phyloP scores from a whole-genome alignment of 2,888 invertebrate genomes.

The Hetaerina titia region DNA sequence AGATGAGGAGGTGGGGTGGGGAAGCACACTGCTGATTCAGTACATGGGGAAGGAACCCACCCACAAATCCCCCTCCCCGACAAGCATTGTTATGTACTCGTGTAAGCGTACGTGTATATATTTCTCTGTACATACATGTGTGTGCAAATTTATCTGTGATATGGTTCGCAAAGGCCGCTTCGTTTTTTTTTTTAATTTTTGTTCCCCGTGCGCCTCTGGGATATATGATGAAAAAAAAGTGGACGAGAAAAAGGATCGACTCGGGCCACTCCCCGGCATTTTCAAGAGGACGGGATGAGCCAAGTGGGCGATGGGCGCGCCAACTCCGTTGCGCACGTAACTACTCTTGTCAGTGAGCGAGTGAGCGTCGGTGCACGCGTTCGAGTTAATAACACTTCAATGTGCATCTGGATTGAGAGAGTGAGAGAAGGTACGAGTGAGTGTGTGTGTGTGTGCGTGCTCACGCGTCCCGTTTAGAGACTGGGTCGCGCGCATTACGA shows the following conservation, averaged over 20 bases:
- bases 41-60: no score
- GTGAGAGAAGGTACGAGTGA: neutral
- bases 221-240: neutral
- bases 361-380: neutral
- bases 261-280: neutral
- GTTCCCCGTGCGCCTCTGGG: neutral
- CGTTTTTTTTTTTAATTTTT: neutral
- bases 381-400: neutral
- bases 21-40: neutral
- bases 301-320: neutral
- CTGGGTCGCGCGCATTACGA: neutral
- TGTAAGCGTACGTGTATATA: no score
- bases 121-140: neutral
- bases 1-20: neutral
- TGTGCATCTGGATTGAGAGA: neutral
- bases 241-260: neutral
- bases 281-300: neutral
- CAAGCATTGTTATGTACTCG: no score
- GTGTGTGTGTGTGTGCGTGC: neutral
- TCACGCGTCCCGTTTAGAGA: neutral
- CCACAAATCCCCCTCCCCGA: no score
- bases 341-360: neutral
- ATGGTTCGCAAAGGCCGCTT: neutral
- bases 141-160: conserved; percentile 29
- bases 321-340: neutral